A percentile compares a stretch with the other conserved stretches of the same genome.
These are phyloP conservation scores for Emmelina monodactyla DNA, from an alignment of 2,888 invertebrate species.

Conservation along the genomic window DNA sequence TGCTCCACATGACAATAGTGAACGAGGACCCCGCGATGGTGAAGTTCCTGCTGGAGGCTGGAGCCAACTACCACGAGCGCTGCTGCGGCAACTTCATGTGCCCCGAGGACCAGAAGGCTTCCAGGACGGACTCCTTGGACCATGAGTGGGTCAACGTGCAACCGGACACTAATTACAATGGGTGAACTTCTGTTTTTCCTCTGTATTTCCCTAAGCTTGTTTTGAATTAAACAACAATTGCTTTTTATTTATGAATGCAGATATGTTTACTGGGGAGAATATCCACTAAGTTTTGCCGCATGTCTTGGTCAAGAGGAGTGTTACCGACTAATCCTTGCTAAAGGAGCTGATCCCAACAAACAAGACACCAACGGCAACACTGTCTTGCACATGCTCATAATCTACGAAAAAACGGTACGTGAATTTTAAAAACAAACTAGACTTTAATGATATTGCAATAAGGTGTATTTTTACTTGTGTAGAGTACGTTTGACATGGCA, in stretches of 20 bases:
- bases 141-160: constrained; percentile 91
- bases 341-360: constrained; percentile 93
- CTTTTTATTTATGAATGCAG: too few species aligned
- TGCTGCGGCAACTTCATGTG: constrained; percentile 97
- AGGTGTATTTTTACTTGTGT: constrained; percentile 20
- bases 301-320: constrained; percentile 97
- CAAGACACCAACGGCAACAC: constrained; percentile 99
- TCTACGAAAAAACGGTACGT: constrained; percentile 87
- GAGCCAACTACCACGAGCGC: constrained; percentile 91
- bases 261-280: constrained; percentile 99
- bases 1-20: constrained; percentile 96
- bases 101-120: constrained; percentile 95
- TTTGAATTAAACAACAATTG: too few species aligned
- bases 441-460: too few species aligned
- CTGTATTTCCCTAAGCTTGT: too few species aligned
- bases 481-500: constrained; percentile 93
- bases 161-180: constrained; percentile 83
- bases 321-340: constrained; percentile 90
- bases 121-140: constrained; percentile 84
- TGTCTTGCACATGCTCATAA: constrained; percentile 94
- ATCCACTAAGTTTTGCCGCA: constrained; percentile 95
- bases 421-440: too few species aligned
- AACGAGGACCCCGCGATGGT: constrained; percentile 99
- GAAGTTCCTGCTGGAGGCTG: constrained; percentile 89
- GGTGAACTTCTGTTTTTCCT: too few species aligned